Base-by-base conservation (phyloP, 2,113 vertebrate genomes). In the Rhinolophus sinicus region DNA sequence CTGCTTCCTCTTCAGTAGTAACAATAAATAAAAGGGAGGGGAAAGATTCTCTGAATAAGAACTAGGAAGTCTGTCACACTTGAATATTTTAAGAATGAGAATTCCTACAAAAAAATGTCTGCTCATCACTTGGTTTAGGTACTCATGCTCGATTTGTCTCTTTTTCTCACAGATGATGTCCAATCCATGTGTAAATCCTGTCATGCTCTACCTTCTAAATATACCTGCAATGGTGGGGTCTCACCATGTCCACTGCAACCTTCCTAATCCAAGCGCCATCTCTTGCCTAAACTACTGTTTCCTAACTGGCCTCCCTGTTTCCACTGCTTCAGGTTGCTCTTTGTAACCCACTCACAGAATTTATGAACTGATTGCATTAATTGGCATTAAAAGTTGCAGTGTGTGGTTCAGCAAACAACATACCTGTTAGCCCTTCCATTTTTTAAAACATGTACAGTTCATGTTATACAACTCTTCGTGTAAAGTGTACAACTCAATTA, bases 1-100 rank as follows among this genome's bases (percentile, higher is more conserved):
- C 30, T 40, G n/a, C 30, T 82, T 87, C 65, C 44, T 30, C n/a
- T 75, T 91, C 22, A 64, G 1, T 54, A 75, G 30, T 73, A 24
- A 40, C 8, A 88, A n/a, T 1, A 50, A 35, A 35, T 90, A 90
- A 90, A 86, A 82, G 38, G 15, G 28, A 58, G 52, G 24, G 38
- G 14, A 76, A 81, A 2, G 11, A 56, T 67, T 54, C 44, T 64
- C 83, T 69, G 16, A 88, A 30, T 62, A 72, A 92, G 35, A 89
- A 90, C 56, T 3, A 73, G 11, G 15, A 50, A 77, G 47, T 80
- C 75, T 70, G 13, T 62, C 30, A 85, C 21, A 56, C 19, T 72
- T 64, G 28, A 81, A 26, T 19, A 76, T 75, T 93, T 88, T 96
- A 76, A 88, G 85, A 60, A 81, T 44, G 7, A 94, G 95, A 65